Evolutionary conservation across 2,888 invertebrate genomes (phyloP), one percentile per base, ranked within the genome.

Genomic region (Leistus spinibarbis): DNA sequence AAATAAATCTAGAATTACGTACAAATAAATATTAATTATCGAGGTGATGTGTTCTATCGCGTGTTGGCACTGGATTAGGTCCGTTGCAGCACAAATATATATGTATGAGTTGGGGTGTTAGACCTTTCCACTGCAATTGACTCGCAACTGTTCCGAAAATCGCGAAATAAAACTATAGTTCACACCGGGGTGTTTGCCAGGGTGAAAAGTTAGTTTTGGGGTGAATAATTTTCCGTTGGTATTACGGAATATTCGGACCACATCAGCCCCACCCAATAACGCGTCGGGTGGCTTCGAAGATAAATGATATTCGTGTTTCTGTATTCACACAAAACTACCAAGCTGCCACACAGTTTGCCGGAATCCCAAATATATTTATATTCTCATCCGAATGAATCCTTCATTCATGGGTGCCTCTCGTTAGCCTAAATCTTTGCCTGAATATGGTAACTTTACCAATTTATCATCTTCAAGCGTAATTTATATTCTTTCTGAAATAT

Each of bases 141-240:
- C 69, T 57, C 69, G 24, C 66, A 66, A 53, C 20, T 40, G 69
- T 69, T 27, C 69, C 4, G 27, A 22, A 19, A 17, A 57, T 69
- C 69, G 60, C 60, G 24, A 69, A 69, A 69, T 69, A 69, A 69
- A 69, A 69, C 69, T 69, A 69, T 69, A 56, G 56, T 40, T 40
- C 40, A 40, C 40, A n/a, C n/a, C n/a, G 10, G 56, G 23, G 68
- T 19, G 23, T 54, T 56, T 23, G 22, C 22, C n/a, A 40, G 69
- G 69, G 69, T 69, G 69, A 69, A 69, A 69, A 69, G 27, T 69
- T 69, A 69, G 60, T 69, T 60, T 40, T 60, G 24, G 69, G 69
- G 69, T 69, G 69, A 69, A 69, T 69, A 69, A 69, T 57, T 69
- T 57, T 69, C 23, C 67, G 40, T 67, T 67, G 67, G 40, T 23